Evolutionary conservation across 2,113 vertebrate genomes (phyloP).

Genomic region (Cynocephalus volans): DNA sequence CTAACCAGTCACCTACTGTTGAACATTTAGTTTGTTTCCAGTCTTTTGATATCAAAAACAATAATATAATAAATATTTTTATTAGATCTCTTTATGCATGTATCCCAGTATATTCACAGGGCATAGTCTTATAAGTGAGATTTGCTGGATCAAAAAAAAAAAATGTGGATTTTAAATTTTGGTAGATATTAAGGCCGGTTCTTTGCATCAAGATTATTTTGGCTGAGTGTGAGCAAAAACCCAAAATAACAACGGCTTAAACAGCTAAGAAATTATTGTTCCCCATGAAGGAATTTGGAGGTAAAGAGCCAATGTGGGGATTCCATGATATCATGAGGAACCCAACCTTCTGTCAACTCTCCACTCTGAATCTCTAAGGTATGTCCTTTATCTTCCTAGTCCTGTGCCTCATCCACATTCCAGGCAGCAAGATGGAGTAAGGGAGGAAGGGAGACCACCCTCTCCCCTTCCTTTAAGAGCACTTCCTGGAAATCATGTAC

Average conservation of each 20-base stretch:
- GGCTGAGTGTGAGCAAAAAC: neutral
- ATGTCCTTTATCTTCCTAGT: neutral
- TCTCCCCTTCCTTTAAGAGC: neutral
- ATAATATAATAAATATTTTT: neutral
- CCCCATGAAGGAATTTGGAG: no score
- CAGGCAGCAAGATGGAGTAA: neutral
- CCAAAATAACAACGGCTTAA: slow-evolving; percentile 5
- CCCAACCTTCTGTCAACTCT: neutral
- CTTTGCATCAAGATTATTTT: slow-evolving; percentile 43
- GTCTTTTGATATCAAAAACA: neutral
- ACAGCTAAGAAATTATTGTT: neutral
- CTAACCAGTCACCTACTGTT: neutral
- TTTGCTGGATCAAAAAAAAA: neutral
- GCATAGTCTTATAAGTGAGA: neutral
- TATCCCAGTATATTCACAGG: neutral
- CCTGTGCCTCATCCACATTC: neutral
- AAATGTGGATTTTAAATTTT: neutral
- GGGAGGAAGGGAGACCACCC: neutral
- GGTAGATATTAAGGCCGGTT: neutral
- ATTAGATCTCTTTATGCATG: neutral
- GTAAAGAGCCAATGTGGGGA: neutral
- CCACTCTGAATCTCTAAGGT: neutral
- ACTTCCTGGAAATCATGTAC: neutral
- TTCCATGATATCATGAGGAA: neutral
- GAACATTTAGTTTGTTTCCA: neutral